These are phyloP conservation scores for Andrena dorsata DNA, from an alignment of 2,888 invertebrate genomes.

Conservation along the genomic window DNA sequence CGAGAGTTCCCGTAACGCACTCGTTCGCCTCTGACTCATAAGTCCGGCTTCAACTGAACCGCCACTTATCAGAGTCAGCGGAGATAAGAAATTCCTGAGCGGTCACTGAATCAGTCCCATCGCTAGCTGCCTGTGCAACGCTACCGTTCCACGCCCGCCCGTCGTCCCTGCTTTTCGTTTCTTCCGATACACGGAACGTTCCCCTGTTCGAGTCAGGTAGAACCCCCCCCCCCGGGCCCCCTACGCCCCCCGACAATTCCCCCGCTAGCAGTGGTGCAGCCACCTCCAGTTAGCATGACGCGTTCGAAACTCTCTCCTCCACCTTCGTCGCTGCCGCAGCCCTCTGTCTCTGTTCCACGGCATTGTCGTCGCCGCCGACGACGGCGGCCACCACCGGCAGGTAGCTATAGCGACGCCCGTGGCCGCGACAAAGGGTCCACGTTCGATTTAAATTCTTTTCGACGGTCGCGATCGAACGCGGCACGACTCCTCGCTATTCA, in stretches of 20 bases:
- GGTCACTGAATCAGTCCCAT: constrained; percentile 27
- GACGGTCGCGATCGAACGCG: constrained; percentile 4
- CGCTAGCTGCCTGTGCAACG: not conserved
- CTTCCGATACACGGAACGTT: constrained; percentile 78
- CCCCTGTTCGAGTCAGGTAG: constrained; percentile 65
- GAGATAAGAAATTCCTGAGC: not conserved
- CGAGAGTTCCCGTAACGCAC: too few species aligned
- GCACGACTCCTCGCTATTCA: constrained; percentile 9
- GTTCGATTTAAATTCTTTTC: constrained; percentile 33
- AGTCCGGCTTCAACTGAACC: not conserved
- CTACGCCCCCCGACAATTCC: constrained; percentile 3
- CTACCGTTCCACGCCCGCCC: constrained; percentile 30
- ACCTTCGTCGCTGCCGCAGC: constrained; percentile 34
- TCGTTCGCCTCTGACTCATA: too few species aligned
- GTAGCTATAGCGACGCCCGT: constrained; percentile 71
- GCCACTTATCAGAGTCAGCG: not conserved
- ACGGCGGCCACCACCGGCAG: constrained; percentile 46
- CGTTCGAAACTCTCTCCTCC: constrained; percentile 52
- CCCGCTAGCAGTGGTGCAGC: constrained; percentile 27
- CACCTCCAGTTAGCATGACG: constrained; percentile 63
- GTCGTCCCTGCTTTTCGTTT: constrained; percentile 67
- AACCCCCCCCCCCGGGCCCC: constrained; percentile 36
- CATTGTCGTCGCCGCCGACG: constrained; percentile 30
- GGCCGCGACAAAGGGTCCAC: constrained; percentile 31
- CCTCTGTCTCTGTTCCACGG: constrained; percentile 43